Evolutionary conservation across 2,797 vertebrate genomes (phyloP), one percentile per base, ranked within the genome.

Genomic region (Muscicapa comitata): DNA sequence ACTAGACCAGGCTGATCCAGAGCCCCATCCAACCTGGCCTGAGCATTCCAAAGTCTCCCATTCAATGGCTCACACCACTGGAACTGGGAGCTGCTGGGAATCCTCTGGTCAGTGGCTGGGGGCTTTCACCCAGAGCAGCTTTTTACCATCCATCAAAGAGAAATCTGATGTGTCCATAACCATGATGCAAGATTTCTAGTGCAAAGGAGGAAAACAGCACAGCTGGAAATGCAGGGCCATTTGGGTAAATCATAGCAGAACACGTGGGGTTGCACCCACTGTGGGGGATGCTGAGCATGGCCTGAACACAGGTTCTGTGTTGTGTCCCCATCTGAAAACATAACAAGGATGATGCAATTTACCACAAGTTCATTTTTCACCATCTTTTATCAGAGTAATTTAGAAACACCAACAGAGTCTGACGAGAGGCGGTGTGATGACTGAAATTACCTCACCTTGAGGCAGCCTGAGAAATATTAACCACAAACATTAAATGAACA

Each of bases 391-490:
- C 79, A 28, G 47, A 80, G 65, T 75, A 81, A 82, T 94, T 78
- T 78, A 91, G 95, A 96, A 93, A 94, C 20, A 71, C 3, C 59
- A 33, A 67, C 58, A 50, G 65, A 33, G 55, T 9, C 43, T 28
- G 71, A n/a, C 0, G 1, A 51, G 83, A 38, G 24, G 55, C 4
- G 0, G 20, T 7, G 47, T 4, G 28, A 66, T 37, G 61, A 16
- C 58, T 95, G 94, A 96, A 87, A 92, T 87, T 12, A 11, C 2
- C 67, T 95, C 78, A 90, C 95, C 88, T 75, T 73, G 4, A 14
- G 37, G 92, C 62, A 91, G 90, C 75, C 84, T 92, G 92, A 73
- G 93, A 96, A 96, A 92, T 43, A 51, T 2, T 40, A 83, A 96
- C 92, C 93, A 87, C 96, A 96, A 50, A 47, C 70, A 31, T 23